Percentiles rank a stretch among this genome's conserved stretches.
Conservation (phyloP, 2,113 vertebrate genomes). For the Aepyceros melampus region DNA sequence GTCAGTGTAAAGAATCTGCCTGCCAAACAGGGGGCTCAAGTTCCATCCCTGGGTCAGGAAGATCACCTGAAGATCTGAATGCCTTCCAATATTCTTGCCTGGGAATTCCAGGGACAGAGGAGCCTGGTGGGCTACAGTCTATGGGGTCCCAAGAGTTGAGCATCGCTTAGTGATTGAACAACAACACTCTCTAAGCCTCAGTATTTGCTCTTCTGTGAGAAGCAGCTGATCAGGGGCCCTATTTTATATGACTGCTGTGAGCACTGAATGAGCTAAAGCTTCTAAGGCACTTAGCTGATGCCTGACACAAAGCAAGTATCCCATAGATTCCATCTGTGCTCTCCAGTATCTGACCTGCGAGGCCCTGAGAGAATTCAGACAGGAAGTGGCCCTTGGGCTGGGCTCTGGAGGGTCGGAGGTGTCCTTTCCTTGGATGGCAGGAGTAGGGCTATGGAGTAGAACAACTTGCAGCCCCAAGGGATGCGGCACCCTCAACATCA, state of each 20-base stretch:
- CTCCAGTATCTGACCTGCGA: background rate
- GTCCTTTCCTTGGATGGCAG: background rate
- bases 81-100: background rate
- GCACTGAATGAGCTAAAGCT: background rate
- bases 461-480: background rate
- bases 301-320: background rate
- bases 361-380: background rate
- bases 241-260: background rate
- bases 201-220: background rate
- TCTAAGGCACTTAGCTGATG: background rate
- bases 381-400: background rate
- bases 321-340: background rate
- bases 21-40: background rate
- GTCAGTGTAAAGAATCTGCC: background rate
- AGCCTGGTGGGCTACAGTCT: background rate
- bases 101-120: background rate
- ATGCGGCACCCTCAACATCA: background rate
- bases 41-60: background rate
- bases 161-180: background rate
- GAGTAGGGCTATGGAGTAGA: background rate
- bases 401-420: background rate
- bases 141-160: background rate
- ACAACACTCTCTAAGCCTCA: background rate
- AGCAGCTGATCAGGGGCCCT: background rate
- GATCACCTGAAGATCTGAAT: background rate